Evolutionary conservation across 1,140 invertebrate genomes (phyloP).

Genomic region (Drosophila pectinifera): DNA sequence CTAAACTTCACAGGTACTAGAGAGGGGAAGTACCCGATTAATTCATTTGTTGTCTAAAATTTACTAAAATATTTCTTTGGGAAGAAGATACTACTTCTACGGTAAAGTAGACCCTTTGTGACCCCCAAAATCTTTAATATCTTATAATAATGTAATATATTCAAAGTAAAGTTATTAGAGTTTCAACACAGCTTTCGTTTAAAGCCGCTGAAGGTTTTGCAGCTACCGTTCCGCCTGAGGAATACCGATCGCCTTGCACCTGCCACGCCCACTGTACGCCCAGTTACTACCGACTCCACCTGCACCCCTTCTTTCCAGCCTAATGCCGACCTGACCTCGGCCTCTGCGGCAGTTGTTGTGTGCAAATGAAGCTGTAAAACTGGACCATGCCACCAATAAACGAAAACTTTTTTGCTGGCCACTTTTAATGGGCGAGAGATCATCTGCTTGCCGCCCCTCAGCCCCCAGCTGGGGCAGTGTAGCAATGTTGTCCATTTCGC

Average conservation of each 20-base stretch:
- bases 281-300: not conserved
- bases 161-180: not conserved
- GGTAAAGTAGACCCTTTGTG: no score
- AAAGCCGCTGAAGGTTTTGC: constrained; percentile 6
- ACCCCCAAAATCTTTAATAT: no score
- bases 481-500: constrained; percentile 40
- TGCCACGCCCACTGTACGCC: constrained; percentile 22
- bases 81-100: no score
- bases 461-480: constrained; percentile 15
- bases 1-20: not conserved
- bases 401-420: constrained; percentile 64
- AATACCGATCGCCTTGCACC: constrained; percentile 24
- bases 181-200: not conserved
- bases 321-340: constrained; percentile 32
- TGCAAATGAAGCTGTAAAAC: constrained; percentile 78
- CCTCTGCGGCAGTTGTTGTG: constrained; percentile 37
- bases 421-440: constrained; percentile 67
- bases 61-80: no score
- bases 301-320: constrained; percentile 1
- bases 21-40: no score
- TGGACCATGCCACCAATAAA: constrained; percentile 66
- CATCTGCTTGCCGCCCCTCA: constrained; percentile 19
- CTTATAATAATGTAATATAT: not conserved
- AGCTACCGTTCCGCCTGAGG: constrained; percentile 18
- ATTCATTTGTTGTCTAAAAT: no score